Evolutionary conservation across 2,888 invertebrate genomes (phyloP).

Genomic region (Gymnosoma rotundatum): DNA sequence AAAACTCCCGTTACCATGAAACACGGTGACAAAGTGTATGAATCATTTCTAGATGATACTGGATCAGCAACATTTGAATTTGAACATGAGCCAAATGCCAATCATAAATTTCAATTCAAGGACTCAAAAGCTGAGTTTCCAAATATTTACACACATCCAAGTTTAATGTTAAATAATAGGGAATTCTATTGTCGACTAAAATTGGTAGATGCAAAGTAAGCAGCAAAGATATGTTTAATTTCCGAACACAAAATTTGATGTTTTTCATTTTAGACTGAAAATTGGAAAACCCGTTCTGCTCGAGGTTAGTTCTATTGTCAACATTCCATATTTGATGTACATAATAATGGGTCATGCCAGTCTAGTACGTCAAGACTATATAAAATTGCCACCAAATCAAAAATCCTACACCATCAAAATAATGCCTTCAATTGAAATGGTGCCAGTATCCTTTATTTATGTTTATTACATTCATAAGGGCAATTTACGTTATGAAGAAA

Average conservation of each 20-base stretch:
- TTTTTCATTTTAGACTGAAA: conserved; percentile 3
- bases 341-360: conserved; percentile 50
- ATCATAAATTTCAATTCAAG: conserved; percentile 36
- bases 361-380: conserved; percentile 14
- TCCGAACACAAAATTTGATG: not conserved
- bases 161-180: conserved; percentile 14
- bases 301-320: conserved; percentile 43
- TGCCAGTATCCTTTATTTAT: conserved; percentile 50
- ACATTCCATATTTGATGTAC: conserved; percentile 50
- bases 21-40: conserved; percentile 42
- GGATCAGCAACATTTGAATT: conserved; percentile 51
- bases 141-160: conserved; percentile 6
- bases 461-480: conserved; percentile 53
- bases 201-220: conserved; percentile 46
- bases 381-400: conserved; percentile 34
- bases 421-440: conserved; percentile 55
- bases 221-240: not conserved
- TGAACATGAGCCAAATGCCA: conserved; percentile 72
- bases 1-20: conserved; percentile 35
- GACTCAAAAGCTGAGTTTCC: not conserved
- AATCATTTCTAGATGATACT: conserved; percentile 6
- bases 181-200: conserved; percentile 40
- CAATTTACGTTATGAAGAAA: conserved; percentile 55
- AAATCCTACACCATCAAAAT: conserved; percentile 50
- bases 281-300: conserved; percentile 34